A percentile compares a stretch with the other conserved stretches of the same genome.
These are phyloP conservation scores for Oenanthe oenanthe DNA, from an alignment of 2,113 vertebrate species.

Conservation along the genomic window DNA sequence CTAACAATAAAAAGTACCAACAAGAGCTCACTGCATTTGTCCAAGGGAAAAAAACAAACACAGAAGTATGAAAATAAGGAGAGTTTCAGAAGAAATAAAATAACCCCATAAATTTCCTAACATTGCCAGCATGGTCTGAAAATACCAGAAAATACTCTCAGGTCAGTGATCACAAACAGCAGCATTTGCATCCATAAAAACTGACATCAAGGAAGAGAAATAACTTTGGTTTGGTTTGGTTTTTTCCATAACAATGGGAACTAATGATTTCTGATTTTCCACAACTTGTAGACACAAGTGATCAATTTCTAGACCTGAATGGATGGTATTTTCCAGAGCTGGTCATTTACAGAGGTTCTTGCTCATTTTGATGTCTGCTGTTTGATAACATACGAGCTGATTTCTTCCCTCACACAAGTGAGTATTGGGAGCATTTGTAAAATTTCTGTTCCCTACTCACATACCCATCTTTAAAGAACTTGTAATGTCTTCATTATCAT, in stretches of 20 bases:
- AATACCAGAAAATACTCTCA: not conserved
- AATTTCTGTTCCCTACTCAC: not conserved
- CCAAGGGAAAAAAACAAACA: not conserved
- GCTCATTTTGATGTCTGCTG: not conserved
- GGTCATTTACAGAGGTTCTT: not conserved
- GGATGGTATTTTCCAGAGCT: not conserved
- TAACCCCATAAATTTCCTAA: not conserved
- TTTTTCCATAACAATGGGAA: not conserved
- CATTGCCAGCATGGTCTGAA: not conserved
- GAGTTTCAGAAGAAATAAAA: not conserved
- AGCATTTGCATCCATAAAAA: not conserved
- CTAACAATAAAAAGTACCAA: not conserved
- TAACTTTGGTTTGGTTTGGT: not conserved
- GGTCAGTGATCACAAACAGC: not conserved
- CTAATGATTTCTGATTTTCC: not conserved
- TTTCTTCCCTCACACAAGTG: not conserved
- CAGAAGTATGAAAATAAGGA: not conserved
- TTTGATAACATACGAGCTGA: not conserved
- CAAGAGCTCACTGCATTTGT: not conserved
- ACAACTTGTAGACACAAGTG: not conserved
- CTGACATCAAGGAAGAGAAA: not conserved
- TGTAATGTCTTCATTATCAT: not conserved
- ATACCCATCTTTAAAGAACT: not conserved
- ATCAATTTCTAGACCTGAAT: not conserved
- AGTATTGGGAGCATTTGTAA: not conserved